Evolutionary conservation across 1,140 invertebrate species (phyloP).

Genomic region (Stratiolaelaps scimitus): DNA sequence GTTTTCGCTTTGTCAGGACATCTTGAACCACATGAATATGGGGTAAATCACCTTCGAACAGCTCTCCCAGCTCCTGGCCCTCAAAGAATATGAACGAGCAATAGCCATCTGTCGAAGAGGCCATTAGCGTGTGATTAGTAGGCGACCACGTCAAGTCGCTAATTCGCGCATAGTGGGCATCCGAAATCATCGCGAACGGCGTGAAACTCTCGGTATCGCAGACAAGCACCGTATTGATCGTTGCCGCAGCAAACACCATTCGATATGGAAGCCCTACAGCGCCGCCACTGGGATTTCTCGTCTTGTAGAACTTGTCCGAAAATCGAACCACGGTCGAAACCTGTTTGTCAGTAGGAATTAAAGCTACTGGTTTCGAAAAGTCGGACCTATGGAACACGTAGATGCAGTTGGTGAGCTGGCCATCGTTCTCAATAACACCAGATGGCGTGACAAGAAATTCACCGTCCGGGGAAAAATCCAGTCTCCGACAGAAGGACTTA

Average conservation of each 20-base stretch:
- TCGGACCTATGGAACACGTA: constrained; percentile 14
- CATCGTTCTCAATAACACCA: constrained; percentile 35
- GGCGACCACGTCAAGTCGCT: constrained; percentile 83
- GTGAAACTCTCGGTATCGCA: constrained; percentile 79
- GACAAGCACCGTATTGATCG: constrained; percentile 66
- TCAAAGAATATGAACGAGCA: constrained; percentile 78
- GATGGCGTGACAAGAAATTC: constrained; percentile 65
- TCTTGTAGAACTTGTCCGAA: constrained; percentile 22
- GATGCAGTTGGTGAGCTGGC: constrained; percentile 20
- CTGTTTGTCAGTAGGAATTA: constrained; percentile 6
- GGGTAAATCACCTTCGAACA: constrained; percentile 43
- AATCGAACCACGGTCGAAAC: constrained; percentile 1
- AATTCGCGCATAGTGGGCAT: constrained; percentile 84
- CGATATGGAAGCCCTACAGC: constrained; percentile 59
- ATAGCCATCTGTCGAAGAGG: constrained; percentile 88
- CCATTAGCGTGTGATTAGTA: constrained; percentile 64
- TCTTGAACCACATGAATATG: constrained; percentile 3
- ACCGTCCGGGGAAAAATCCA: constrained; percentile 79
- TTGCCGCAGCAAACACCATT: constrained; percentile 77
- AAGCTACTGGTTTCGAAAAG: constrained; percentile 18
- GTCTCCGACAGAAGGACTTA: constrained; percentile 75
- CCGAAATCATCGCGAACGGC: constrained; percentile 70
- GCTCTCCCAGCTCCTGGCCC: constrained; percentile 62
- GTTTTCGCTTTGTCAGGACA: constrained; percentile 14
- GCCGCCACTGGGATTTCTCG: not conserved